Evolutionary conservation across 2,113 vertebrate species (phyloP).

Genomic region (Mormyrus iriodes): DNA sequence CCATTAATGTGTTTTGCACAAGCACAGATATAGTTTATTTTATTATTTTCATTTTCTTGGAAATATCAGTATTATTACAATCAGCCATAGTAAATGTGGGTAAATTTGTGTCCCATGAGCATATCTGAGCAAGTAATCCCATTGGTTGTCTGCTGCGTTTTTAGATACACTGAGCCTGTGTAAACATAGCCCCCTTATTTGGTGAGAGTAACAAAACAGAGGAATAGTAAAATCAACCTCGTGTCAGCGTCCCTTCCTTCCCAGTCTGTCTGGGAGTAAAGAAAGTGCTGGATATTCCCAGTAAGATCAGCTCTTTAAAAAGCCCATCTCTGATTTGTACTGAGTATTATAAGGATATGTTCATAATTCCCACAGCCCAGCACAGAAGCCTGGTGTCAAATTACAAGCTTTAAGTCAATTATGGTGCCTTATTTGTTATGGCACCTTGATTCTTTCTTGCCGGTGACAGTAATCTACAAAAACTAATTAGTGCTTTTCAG

Average conservation of each 20-base stretch:
- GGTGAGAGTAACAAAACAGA: neutral
- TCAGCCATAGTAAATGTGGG: constrained; percentile 20
- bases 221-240: neutral
- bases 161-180: constrained; percentile 7
- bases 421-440: constrained; percentile 78
- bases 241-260: neutral
- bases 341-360: constrained; percentile 70
- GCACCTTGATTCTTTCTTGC: constrained; percentile 69
- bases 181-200: neutral
- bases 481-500: constrained; percentile 88
- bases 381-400: constrained; percentile 78
- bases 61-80: constrained; percentile 46
- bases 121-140: neutral
- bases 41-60: constrained; percentile 38
- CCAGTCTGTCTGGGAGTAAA: neutral
- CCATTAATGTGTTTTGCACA: constrained; percentile 48
- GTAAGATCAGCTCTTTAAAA: constrained; percentile 59
- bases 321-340: constrained; percentile 69
- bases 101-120: neutral
- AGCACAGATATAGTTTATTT: constrained; percentile 51
- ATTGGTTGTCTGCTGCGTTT: constrained; percentile 11
- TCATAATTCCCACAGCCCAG: constrained; percentile 73
- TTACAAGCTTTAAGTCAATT: constrained; percentile 75
- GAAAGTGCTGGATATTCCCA: constrained; percentile 28
- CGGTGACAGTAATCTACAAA: constrained; percentile 71